Evolutionary conservation across 2,888 invertebrate genomes (phyloP), one percentile per base, ranked within the genome.

Genomic region (Lepidocyrtoides sp.): DNA sequence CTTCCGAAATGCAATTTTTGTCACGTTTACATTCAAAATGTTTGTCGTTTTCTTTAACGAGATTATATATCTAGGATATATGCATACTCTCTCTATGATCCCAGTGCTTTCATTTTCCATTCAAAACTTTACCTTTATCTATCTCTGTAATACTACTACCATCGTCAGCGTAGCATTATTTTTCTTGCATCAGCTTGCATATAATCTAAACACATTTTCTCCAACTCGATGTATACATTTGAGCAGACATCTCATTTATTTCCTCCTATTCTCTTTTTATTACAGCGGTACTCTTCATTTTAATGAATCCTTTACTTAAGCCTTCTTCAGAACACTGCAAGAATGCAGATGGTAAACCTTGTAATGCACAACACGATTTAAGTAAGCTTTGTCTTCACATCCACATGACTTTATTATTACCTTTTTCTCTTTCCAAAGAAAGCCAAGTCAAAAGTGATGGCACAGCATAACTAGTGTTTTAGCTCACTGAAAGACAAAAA

Each of bases 281-380:
- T 60, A 89, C 36, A 63, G 60, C 54, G 83, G 51, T 29, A n/a
- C 36, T 51, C 48, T 66, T 66, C 63, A 77, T 69, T 90, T 90
- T 90, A 81, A 81, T 90, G 90, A 85, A 90, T 77, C 89, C 89
- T 84, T 89, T 84, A 57, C 26, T 75, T 89, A 77, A 83, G 83
- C 77, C 84, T 23, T 57, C n/a, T 60, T 29, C 44, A 20, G 32
- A 48, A 82, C 81, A 20, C 44, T 32, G 44, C 20, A 14, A 32
- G 91, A 91, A 85, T 91, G 57, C 81, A 84, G 72, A 89, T 89
- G 69, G 63, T 23, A 51, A 66, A 85, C 82, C 72, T 72, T 81
- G 82, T 82, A 91, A 91, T 91, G 91, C 91, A 91, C 81, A 86
- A 86, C 86, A 85, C 91, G 91, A 91, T 82, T 86, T 75, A 14